Evolutionary conservation across 2,113 vertebrate species (phyloP).

Genomic region (Syngnathus scovelli): DNA sequence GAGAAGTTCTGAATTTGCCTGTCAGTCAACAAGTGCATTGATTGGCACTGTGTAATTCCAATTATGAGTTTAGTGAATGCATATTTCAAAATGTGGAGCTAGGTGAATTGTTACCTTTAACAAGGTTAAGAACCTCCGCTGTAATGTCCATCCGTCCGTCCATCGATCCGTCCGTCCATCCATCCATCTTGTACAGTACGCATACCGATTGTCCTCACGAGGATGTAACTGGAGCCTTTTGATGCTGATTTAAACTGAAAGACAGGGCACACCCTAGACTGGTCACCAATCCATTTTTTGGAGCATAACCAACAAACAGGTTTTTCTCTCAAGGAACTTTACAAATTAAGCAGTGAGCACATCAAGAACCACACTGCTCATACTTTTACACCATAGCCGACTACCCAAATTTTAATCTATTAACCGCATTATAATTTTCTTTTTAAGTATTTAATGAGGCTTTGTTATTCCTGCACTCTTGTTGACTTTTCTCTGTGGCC

Average conservation of each 20-base stretch:
- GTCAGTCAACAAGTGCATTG: too few relatives aligned
- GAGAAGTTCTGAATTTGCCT: too few relatives aligned
- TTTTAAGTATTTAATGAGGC: neutral
- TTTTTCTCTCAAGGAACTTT: neutral
- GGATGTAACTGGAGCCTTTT: too few relatives aligned
- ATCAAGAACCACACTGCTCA: neutral
- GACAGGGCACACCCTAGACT: neutral
- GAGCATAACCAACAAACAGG: neutral
- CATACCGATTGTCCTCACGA: too few relatives aligned
- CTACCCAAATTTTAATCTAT: neutral
- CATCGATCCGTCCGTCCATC: neutral
- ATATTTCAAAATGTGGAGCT: too few relatives aligned
- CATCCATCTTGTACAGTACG: neutral
- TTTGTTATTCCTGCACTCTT: neutral
- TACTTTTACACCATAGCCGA: neutral
- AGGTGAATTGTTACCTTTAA: too few relatives aligned
- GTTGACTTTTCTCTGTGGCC: neutral
- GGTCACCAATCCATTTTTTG: neutral
- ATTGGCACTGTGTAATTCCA: too few relatives aligned
- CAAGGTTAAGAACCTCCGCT: too few relatives aligned
- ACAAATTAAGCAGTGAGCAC: neutral
- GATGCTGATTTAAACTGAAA: too few relatives aligned
- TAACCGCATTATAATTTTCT: neutral
- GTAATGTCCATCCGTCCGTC: neutral
- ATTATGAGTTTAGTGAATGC: too few relatives aligned